Base-by-base conservation (phyloP, 2,113 vertebrate genomes). In the Carassius auratus region DNA sequence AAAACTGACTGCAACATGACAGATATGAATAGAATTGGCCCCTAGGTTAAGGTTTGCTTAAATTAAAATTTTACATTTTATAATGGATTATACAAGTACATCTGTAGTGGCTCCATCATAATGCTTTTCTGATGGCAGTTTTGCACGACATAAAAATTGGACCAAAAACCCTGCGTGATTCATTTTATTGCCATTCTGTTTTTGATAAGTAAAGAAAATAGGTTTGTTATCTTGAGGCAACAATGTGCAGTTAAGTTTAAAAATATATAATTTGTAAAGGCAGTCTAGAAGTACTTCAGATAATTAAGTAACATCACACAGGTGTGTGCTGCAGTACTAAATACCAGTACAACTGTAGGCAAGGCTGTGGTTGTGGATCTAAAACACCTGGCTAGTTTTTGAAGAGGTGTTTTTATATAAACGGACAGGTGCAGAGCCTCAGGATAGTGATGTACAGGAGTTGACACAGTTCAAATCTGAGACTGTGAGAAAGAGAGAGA, bases 331-430 rank as follows among this genome's bases (percentile, higher is more conserved):
- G 21, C 42, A 23, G 21, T 23, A 74, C 21, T 48, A 48, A 7
- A 74, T 13, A 55, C 33, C 15, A 30, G 23, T 10, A 8, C 23
- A 12, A 30, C 74, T 76, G 45, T 14, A 45, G 48, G 8, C 45
- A 76, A 30, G 68, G 36, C 17, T 71, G 8, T 21, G 36, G 38
- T 8, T 45, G 2, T 48, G 9, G 76, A n/a, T 81, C 57, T 81
- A 36, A 75, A 81, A 57, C 45, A 76, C 48, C n/a, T 76, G 48
- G 45, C n/a, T 55, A 48, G n/a, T 33, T 84, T 74, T 36, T 69
- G 76, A 77, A 84, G 57, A 80, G 57, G 17, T 9, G 26, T 66
- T 68, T 5, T 74, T 38, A 81, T 48, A 19, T 48, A 79, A 76
- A 33, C 1, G 62, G 61, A 55, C 13, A 62, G 33, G 23, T 62